These are phyloP conservation scores for Opisthocomus hoazin DNA, from an alignment of 2,113 vertebrate species.

Conservation along the genomic window DNA sequence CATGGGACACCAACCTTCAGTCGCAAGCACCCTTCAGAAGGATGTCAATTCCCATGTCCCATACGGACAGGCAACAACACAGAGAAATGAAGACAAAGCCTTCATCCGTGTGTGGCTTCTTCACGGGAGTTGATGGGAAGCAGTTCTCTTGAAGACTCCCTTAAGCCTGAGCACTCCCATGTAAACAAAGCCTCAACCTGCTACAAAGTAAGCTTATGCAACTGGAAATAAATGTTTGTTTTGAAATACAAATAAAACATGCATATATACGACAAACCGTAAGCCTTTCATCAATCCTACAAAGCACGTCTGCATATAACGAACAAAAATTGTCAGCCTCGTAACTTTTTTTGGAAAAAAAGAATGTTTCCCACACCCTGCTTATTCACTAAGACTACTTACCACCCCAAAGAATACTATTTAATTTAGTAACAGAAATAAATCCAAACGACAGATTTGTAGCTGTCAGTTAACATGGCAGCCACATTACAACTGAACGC, in stretches of 20 bases:
- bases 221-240: slow-evolving; percentile 31
- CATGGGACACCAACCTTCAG: not conserved
- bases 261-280: not conserved
- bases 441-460: not conserved
- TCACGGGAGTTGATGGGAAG: not conserved
- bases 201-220: not conserved
- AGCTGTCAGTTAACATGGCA: not conserved
- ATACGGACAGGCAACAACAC: not conserved
- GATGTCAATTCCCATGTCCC: not conserved
- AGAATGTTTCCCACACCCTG: not conserved
- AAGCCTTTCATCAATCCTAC: slow-evolving; percentile 11
- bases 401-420: not conserved
- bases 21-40: not conserved
- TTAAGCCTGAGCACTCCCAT: not conserved
- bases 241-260: not conserved
- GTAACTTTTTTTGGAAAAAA: not conserved
- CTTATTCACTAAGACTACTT: not conserved
- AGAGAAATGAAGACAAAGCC: not conserved
- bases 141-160: not conserved
- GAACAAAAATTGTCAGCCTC: not conserved
- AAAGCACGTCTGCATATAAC: not conserved
- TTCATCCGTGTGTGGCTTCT: not conserved
- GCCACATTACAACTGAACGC: not conserved
- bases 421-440: slow-evolving; percentile 2
- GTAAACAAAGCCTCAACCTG: not conserved